Evolutionary conservation across 2,113 vertebrate genomes (phyloP).

Genomic region (Cricetomys ansorgei): DNA sequence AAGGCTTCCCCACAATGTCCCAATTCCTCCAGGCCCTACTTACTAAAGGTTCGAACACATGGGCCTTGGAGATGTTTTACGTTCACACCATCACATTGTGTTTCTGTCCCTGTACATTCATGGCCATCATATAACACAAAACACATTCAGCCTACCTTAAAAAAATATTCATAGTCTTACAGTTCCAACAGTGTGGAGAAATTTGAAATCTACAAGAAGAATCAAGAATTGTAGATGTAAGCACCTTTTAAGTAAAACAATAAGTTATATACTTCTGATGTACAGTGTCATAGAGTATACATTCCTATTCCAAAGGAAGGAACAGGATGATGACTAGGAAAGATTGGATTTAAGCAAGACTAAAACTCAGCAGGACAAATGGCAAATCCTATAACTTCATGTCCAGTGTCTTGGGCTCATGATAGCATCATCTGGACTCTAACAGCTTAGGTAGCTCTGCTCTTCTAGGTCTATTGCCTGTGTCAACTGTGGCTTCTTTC

Average conservation of each 20-base stretch:
- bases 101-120: not conserved
- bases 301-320: not conserved
- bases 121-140: not conserved
- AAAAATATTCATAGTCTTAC: not conserved
- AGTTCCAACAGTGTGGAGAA: not conserved
- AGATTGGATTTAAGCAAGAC: not conserved
- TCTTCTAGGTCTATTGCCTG: not conserved
- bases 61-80: not conserved
- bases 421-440: not conserved
- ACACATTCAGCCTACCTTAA: not conserved
- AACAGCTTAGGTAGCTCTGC: not conserved
- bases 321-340: not conserved
- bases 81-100: too few relatives aligned
- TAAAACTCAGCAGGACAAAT: not conserved
- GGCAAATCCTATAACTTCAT: not conserved
- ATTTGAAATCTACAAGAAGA: not conserved
- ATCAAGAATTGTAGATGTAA: not conserved
- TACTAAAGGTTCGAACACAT: not conserved
- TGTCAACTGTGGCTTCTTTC: not conserved
- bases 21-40: not conserved
- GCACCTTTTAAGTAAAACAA: not conserved
- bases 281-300: not conserved
- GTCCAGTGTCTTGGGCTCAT: not conserved
- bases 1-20: not conserved
- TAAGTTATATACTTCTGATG: not conserved